A percentile compares a stretch with the other conserved stretches of the same genome.
Evolutionary conservation across 2,888 invertebrate genomes (phyloP).

Genomic region (Pogonocherus hispidulus): DNA sequence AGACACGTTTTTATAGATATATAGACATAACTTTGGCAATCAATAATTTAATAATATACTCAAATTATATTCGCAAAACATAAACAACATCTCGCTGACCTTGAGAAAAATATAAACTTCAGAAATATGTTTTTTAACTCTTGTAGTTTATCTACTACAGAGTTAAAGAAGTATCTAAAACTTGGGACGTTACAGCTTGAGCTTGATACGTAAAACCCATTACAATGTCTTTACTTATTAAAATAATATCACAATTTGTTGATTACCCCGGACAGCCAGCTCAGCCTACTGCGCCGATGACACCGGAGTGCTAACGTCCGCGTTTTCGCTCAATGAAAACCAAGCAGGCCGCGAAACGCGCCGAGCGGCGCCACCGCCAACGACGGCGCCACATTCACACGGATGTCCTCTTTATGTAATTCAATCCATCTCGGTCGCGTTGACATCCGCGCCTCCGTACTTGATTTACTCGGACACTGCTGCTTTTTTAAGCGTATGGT

Average conservation of each 20-base stretch:
- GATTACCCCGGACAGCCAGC: neutral
- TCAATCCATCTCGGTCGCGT: conserved; percentile 23
- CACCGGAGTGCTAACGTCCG: conserved; percentile 22
- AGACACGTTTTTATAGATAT: no score
- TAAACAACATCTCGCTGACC: no score
- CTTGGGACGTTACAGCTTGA: no score
- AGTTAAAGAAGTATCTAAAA: no score
- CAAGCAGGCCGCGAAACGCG: conserved; percentile 28
- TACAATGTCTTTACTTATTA: no score
- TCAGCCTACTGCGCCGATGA: conserved; percentile 10
- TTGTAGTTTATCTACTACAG: no score
- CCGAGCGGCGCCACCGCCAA: conserved; percentile 35
- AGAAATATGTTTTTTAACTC: no score
- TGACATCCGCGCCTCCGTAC: neutral
- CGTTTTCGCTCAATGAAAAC: conserved; percentile 25
- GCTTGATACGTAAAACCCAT: no score
- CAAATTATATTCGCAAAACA: no score
- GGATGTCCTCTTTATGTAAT: conserved; percentile 36
- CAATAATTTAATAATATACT: no score
- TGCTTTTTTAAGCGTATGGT: conserved; percentile 5
- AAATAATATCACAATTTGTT: neutral
- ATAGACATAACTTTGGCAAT: no score
- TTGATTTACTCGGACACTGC: conserved; percentile 9
- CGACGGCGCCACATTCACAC: conserved; percentile 35
- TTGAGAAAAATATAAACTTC: no score